Evolutionary conservation across 92 coral and sea anemone genomes (phyloP), one percentile per base, ranked within the genome.

Genomic region (Zoanthus gigantus): DNA sequence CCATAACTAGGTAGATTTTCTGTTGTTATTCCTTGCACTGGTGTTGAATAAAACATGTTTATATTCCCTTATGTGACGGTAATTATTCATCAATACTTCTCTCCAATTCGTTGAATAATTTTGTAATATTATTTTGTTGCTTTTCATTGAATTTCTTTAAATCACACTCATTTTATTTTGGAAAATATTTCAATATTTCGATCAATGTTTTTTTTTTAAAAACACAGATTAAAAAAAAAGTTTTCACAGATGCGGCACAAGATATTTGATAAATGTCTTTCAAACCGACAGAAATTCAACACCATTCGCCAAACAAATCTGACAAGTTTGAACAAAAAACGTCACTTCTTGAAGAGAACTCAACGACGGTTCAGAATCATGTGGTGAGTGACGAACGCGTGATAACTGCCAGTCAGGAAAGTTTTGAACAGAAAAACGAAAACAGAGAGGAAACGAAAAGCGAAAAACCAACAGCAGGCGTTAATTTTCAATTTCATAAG

Each of bases 221-320:
- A 46, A n/a, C 2, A 48, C 45, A 23, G 7, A 5, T 18, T 23
- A 23, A 23, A 23, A 29, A 9, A 54, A 23, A 30, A 46, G 6
- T 13, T 77, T 77, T 9, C 47, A 10, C 12, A 12, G 8, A 13
- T 63, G 31, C n/a, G 53, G 61, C 48, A n/a, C n/a, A 32, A 79
- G 17, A 42, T 44, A 60, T 18, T 69, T 80, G 54, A 28, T 8
- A 47, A 58, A 2, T 76, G 9, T 34, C 80, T 17, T 80, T 46
- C 66, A 18, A 69, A 81, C 45, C 74, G 28, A 67, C 85, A 81
- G 85, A 81, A 81, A 81, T 81, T 81, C 85, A 68, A 81, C 61
- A 66, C 85, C 76, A 23, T 8, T 65, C 30, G 47, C 67, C 76
- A 81, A 81, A 81, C 61, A 63, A 13, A 18, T n/a, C 67, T 81